Conservation (phyloP, 2,888 invertebrate species). For the Rhamnusium bicolor region DNA sequence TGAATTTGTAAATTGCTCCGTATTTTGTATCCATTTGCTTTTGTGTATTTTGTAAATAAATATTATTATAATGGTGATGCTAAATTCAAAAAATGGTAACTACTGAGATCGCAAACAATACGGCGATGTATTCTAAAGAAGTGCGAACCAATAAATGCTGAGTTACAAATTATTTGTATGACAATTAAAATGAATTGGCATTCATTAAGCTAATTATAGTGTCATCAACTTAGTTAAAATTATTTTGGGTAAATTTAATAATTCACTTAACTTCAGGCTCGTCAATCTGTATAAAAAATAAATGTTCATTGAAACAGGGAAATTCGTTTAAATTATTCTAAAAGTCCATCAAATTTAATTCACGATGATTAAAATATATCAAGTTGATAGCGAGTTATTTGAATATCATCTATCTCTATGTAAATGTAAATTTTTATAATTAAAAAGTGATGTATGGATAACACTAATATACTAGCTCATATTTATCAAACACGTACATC, state of each 20-base stretch:
- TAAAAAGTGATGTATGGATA: conserved; percentile 5
- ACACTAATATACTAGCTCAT: conserved; percentile 1
- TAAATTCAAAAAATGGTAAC: no score
- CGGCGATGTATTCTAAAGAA: no score
- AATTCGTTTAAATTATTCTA: background rate
- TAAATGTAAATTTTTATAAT: conserved; percentile 14
- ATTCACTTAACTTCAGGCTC: background rate
- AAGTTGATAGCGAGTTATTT: background rate
- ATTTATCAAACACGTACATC: background rate
- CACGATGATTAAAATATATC: background rate
- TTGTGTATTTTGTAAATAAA: no score
- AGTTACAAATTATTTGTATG: no score
- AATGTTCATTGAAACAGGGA: background rate
- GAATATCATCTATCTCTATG: background rate
- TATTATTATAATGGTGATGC: no score
- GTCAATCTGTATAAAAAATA: background rate
- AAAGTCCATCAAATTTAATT: background rate
- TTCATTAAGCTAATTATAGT: background rate
- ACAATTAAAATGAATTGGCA: background rate
- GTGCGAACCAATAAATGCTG: no score
- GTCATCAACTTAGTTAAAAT: no score
- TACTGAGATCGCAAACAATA: no score
- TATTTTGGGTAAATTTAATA: background rate
- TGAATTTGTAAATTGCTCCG: no score
- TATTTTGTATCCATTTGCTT: no score